Evolutionary conservation across 2,113 vertebrate species (phyloP).

Genomic region (Notechis scutatus): DNA sequence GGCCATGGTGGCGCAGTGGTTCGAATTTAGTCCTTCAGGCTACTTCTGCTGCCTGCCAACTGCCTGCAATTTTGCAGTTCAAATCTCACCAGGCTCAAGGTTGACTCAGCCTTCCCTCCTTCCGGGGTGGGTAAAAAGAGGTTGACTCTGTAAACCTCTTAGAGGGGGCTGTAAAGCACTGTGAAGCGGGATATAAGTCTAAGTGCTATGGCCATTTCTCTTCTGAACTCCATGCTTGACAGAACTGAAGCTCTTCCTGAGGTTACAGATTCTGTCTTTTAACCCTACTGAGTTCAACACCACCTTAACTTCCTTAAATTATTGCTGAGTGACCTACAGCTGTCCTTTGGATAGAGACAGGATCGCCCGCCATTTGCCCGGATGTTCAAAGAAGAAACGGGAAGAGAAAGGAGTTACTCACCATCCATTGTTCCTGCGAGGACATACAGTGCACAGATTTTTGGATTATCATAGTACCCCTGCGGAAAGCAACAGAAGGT

Average conservation of each 20-base stretch:
- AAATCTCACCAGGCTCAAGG: too few species aligned
- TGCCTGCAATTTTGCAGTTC: too few species aligned
- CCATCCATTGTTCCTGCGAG: conserved; percentile 93
- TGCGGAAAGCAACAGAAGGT: conserved; percentile 54
- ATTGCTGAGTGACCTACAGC: background rate
- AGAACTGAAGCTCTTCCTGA: background rate
- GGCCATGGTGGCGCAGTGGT: too few species aligned
- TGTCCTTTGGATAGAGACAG: background rate
- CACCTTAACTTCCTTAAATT: background rate
- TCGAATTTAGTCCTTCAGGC: too few species aligned
- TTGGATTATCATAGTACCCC: conserved; percentile 99
- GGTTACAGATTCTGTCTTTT: background rate
- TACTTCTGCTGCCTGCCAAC: too few species aligned
- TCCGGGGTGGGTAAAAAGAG: too few species aligned
- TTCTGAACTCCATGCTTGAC: background rate
- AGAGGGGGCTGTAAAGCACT: too few species aligned
- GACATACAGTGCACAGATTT: conserved; percentile 94
- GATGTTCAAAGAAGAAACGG: background rate
- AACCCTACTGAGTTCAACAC: background rate
- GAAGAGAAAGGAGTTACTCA: conserved; percentile 66
- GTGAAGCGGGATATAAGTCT: too few species aligned
- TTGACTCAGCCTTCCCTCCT: too few species aligned
- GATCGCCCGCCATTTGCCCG: background rate
- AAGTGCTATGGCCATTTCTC: background rate
- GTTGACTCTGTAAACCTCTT: too few species aligned